A percentile compares a stretch with the other conserved stretches of the same genome.
phyloP scores from a whole-genome alignment of 2,113 vertebrate genomes.

The Talpa occidentalis region DNA sequence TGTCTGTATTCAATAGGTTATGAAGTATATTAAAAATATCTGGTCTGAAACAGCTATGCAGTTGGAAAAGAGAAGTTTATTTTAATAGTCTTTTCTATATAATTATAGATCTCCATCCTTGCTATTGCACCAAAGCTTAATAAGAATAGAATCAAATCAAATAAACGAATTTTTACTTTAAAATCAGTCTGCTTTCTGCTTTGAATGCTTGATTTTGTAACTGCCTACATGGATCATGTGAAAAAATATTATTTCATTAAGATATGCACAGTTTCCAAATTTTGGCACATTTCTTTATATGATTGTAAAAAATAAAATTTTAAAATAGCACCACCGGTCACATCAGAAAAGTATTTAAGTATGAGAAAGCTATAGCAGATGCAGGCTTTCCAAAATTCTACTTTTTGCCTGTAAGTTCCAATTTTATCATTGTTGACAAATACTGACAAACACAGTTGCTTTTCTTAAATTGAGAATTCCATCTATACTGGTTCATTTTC shows the following conservation, averaged over 20 bases:
- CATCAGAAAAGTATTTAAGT: not conserved
- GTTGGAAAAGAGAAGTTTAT: not conserved
- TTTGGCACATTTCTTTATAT: not conserved
- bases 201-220: slow-evolving; percentile 7
- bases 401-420: not conserved
- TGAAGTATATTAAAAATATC: not conserved
- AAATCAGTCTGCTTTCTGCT: not conserved
- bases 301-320: not conserved
- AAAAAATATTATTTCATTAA: slow-evolving; percentile 44
- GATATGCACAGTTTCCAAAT: not conserved
- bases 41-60: not conserved
- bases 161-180: slow-evolving; percentile 5
- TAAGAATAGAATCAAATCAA: slow-evolving; percentile 21
- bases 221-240: not conserved
- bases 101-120: not conserved
- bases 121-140: not conserved
- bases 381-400: slow-evolving; percentile 26
- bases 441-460: not conserved
- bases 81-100: not conserved
- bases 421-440: slow-evolving; percentile 3
- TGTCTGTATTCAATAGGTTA: not conserved
- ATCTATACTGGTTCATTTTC: not conserved
- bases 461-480: not conserved
- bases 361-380: not conserved
- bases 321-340: not conserved